phyloP scores from a whole-genome alignment of 2,797 vertebrate species.

The Cynodonichthys magdalenae region DNA sequence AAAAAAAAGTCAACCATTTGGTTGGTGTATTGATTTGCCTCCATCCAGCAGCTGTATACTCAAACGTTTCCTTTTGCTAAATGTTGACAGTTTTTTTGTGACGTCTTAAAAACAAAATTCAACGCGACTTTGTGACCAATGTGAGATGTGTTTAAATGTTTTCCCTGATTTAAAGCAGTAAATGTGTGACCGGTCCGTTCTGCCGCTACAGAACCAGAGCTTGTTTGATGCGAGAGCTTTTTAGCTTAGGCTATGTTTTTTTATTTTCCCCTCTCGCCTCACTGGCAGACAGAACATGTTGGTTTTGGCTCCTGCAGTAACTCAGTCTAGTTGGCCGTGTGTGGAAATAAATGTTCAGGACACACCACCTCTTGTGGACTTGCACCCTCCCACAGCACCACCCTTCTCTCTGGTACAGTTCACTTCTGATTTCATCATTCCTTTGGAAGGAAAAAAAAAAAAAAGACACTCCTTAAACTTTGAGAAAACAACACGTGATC shows the following conservation, averaged over 20 bases:
- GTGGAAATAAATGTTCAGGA: constrained; percentile 51
- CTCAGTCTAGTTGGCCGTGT: constrained; percentile 59
- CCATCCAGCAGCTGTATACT: too few species aligned
- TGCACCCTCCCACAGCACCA: constrained; percentile 46
- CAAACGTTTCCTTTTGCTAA: too few species aligned
- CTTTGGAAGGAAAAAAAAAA: too few species aligned
- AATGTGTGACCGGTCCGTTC: constrained; percentile 16
- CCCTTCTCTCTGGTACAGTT: constrained; percentile 47
- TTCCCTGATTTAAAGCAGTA: constrained; percentile 19
- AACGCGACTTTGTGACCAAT: too few species aligned
- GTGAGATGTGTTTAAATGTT: background rate
- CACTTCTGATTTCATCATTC: constrained; percentile 19
- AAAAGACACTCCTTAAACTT: too few species aligned
- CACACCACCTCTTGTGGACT: constrained; percentile 56
- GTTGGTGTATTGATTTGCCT: too few species aligned
- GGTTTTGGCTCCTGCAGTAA: constrained; percentile 66
- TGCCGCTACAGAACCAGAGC: constrained; percentile 4
- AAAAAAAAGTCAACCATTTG: too few species aligned
- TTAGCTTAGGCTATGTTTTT: too few species aligned
- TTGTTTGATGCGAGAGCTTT: too few species aligned
- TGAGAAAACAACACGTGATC: too few species aligned
- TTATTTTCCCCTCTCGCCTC: constrained; percentile 58
- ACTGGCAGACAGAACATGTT: constrained; percentile 64
- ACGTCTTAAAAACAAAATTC: too few species aligned
- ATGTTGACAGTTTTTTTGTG: too few species aligned